These are phyloP conservation scores for Tenthredo notha DNA, from an alignment of 2,888 invertebrate genomes.

Conservation along the genomic window DNA sequence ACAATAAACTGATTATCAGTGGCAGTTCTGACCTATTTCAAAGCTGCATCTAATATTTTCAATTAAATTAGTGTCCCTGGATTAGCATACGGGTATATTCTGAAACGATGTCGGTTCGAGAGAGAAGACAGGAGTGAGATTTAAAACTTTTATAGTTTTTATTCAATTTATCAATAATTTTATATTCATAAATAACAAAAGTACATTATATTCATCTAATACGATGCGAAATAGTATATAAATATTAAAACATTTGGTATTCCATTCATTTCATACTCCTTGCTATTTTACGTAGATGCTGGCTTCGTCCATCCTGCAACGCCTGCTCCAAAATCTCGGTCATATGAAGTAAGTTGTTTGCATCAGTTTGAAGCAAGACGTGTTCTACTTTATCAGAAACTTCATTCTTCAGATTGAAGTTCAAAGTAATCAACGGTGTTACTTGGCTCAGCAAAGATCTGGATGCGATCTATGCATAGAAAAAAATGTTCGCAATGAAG, in stretches of 20 bases:
- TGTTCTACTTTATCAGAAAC: slow-evolving; percentile 68
- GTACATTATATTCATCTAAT: background rate
- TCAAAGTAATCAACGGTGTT: slow-evolving; percentile 82
- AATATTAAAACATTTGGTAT: background rate
- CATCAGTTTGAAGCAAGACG: slow-evolving; percentile 79
- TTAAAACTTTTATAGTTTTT: background rate
- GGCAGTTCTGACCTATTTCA: slow-evolving; percentile 42
- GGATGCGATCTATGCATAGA: slow-evolving; percentile 79
- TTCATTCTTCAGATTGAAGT: slow-evolving; percentile 79
- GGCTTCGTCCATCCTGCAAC: slow-evolving; percentile 81
- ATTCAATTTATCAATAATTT: background rate
- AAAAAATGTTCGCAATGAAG: background rate
- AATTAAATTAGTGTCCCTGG: background rate
- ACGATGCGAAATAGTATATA: background rate
- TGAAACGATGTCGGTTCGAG: background rate
- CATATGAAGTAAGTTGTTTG: slow-evolving; percentile 81
- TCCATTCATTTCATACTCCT: slow-evolving; percentile 76
- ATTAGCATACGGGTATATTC: slow-evolving; percentile 29
- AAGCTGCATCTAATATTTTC: background rate
- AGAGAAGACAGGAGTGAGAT: background rate
- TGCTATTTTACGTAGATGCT: slow-evolving; percentile 81
- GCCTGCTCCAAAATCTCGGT: slow-evolving; percentile 81
- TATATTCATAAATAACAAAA: background rate
- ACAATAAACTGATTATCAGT: slow-evolving; percentile 37
- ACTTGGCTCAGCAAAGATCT: slow-evolving; percentile 82